phyloP scores from a whole-genome alignment of 2,888 invertebrate genomes.

The Drosophila paramelanica region DNA sequence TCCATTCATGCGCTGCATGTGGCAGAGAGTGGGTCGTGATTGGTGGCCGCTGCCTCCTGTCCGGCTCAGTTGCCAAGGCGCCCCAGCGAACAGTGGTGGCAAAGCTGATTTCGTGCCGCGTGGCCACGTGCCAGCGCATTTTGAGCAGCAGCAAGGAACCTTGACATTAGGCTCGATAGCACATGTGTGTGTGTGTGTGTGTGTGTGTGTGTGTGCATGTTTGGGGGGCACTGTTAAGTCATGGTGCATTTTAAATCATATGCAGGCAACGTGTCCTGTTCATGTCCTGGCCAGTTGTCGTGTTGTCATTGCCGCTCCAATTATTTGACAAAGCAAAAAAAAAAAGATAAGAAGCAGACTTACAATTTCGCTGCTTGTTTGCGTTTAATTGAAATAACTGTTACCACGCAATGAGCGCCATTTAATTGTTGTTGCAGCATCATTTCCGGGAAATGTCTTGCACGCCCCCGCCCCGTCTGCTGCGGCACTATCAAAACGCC shows the following conservation, averaged over 20 bases:
- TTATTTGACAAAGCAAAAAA: slow-evolving; percentile 42
- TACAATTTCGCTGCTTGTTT: slow-evolving; percentile 18
- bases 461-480: too few species aligned
- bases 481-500: background rate
- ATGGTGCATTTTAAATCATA: slow-evolving; percentile 30
- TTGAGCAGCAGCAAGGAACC: slow-evolving; percentile 72
- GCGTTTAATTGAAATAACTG: slow-evolving; percentile 53
- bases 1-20: slow-evolving; percentile 61
- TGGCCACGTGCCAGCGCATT: slow-evolving; percentile 62
- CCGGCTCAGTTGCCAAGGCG: slow-evolving; percentile 15
- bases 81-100: slow-evolving; percentile 15
- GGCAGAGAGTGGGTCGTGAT: slow-evolving; percentile 41
- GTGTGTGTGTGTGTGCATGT: slow-evolving; percentile 7
- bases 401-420: slow-evolving; percentile 20
- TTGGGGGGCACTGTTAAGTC: slow-evolving; percentile 8
- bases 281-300: slow-evolving; percentile 7
- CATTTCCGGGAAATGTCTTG: slow-evolving; percentile 52
- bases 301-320: slow-evolving; percentile 48
- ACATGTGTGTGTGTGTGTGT: slow-evolving; percentile 1
- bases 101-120: slow-evolving; percentile 23
- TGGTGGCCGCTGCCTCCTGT: slow-evolving; percentile 27
- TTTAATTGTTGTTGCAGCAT: slow-evolving; percentile 51
- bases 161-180: slow-evolving; percentile 69
- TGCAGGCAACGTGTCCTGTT: slow-evolving; percentile 8
- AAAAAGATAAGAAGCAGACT: background rate